Percentiles rank a stretch among this genome's conserved stretches.
phyloP scores from a whole-genome alignment of 2,888 invertebrate species.

The Epirrhoe tristata region DNA sequence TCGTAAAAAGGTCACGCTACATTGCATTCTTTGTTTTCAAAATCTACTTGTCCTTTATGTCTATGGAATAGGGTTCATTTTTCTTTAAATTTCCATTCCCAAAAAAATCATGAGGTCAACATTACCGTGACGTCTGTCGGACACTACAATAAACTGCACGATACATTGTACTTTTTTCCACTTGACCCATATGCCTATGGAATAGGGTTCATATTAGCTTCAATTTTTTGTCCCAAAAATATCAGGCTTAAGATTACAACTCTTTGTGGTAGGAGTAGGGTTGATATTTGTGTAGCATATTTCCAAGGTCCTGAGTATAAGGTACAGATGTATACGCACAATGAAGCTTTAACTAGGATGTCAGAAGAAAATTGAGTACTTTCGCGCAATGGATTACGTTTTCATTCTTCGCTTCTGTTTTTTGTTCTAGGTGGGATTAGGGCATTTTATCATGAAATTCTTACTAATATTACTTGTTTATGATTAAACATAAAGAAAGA shows the following conservation, averaged over 20 bases:
- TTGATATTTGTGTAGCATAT: background rate
- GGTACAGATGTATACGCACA: slow-evolving; percentile 3
- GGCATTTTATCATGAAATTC: background rate
- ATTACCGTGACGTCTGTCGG: slow-evolving; percentile 1
- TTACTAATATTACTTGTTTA: background rate
- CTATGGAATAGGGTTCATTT: background rate
- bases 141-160: slow-evolving; percentile 4
- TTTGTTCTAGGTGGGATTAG: background rate
- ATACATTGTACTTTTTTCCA: background rate
- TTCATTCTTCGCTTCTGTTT: background rate
- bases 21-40: background rate
- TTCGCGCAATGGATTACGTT: slow-evolving; percentile 1
- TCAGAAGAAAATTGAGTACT: slow-evolving; percentile 5
- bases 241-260: background rate
- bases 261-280: background rate
- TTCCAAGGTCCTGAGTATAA: background rate
- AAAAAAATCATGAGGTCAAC: background rate
- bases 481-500: no score
- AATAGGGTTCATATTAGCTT: background rate
- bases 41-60: background rate
- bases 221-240: background rate
- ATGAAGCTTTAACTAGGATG: slow-evolving; percentile 4
- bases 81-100: background rate
- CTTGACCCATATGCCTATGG: background rate
- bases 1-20: background rate